phyloP scores from a whole-genome alignment of 2,113 vertebrate species.

The Anguilla rostrata region DNA sequence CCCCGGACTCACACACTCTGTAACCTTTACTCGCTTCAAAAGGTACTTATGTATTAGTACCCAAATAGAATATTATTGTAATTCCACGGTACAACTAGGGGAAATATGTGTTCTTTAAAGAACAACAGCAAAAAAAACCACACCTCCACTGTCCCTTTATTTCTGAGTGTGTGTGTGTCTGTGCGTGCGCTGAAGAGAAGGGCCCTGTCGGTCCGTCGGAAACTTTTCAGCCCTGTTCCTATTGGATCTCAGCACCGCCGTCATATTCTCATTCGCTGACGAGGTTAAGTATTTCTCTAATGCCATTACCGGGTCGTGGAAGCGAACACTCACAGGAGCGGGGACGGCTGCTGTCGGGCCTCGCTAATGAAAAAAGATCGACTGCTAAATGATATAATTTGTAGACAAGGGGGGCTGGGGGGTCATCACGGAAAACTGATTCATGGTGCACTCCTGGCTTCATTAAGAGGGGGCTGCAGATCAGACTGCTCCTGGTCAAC shows the following conservation, averaged over 20 bases:
- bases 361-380: constrained; percentile 83
- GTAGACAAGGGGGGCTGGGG: constrained; percentile 30
- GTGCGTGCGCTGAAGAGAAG: not conserved
- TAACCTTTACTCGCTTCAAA: too few relatives aligned
- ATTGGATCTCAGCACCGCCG: constrained; percentile 79
- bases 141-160: too few relatives aligned
- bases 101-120: too few relatives aligned
- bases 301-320: constrained; percentile 80
- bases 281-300: constrained; percentile 81
- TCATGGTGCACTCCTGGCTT: constrained; percentile 69
- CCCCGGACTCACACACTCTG: too few relatives aligned
- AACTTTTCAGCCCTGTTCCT: constrained; percentile 65
- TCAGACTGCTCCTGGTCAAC: not conserved
- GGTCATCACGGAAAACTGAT: constrained; percentile 73
- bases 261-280: constrained; percentile 81
- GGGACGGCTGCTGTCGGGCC: constrained; percentile 84
- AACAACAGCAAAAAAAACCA: too few relatives aligned
- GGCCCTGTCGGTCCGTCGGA: constrained; percentile 60
- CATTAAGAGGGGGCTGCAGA: not conserved
- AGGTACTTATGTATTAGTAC: too few relatives aligned
- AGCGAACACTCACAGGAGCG: constrained; percentile 81
- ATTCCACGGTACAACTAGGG: too few relatives aligned
- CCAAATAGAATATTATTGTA: too few relatives aligned
- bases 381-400: constrained; percentile 84
- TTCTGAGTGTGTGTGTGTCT: not conserved